Percentiles rank a stretch among this genome's conserved stretches.
phyloP scores from a whole-genome alignment of 2,113 vertebrate genomes.

The Tinamus guttatus region DNA sequence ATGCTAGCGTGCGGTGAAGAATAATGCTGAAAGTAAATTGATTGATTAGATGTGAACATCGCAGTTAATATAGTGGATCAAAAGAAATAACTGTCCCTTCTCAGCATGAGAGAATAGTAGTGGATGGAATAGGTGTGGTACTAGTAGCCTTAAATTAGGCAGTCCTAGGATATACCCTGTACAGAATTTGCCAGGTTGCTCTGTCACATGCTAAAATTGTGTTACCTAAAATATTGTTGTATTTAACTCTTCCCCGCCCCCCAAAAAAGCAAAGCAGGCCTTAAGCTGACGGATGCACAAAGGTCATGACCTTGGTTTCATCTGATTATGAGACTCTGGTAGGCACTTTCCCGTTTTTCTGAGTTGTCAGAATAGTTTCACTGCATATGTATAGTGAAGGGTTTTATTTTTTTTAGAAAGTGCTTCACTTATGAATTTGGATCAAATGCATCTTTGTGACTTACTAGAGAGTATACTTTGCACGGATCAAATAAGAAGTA shows the following conservation, averaged over 20 bases:
- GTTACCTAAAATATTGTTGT: background rate
- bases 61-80: background rate
- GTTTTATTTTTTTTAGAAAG: no score
- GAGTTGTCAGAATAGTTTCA: background rate
- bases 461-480: background rate
- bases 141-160: fast-evolving
- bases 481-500: background rate
- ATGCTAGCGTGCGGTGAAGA: background rate
- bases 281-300: fast-evolving
- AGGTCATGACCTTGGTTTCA: background rate
- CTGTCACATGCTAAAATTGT: background rate
- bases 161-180: fast-evolving
- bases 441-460: background rate
- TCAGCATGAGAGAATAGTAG: fast-evolving
- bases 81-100: background rate
- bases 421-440: background rate
- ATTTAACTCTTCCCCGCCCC: background rate
- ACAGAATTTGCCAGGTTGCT: background rate
- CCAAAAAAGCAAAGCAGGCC: background rate
- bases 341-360: background rate
- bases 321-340: fast-evolving
- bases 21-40: background rate
- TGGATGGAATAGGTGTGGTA: background rate
- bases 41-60: background rate
- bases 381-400: background rate